Evolutionary conservation across 2,888 invertebrate genomes (phyloP), one percentile per base, ranked within the genome.

Genomic region (Caenorhabditis macrosperma): DNA sequence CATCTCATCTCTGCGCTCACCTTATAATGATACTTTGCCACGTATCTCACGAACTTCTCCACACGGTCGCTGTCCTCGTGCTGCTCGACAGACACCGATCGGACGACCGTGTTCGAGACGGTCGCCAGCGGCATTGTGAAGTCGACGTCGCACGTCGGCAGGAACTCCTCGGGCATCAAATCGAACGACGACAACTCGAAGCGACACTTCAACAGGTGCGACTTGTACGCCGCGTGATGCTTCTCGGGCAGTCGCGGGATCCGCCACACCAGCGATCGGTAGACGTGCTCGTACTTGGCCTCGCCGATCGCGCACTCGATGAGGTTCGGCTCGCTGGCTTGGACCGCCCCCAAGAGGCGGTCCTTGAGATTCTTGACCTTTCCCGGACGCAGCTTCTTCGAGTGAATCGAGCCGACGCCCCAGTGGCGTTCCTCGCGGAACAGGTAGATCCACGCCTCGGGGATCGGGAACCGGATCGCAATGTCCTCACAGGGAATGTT

Each of bases 121-220:
- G 96, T 96, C 41, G 96, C 96, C 84, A 96, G 95, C 38, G 99
- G 98, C 98, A 99, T 99, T 57, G 96, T 97, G 92, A 97, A 99
- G 92, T 98, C 97, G 35, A 98, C 96, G 6, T 89, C 94, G 87
- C 95, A 95, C 91, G 94, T 94, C 86, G 94, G 94, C 80, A 96
- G 94, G 91, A 97, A 93, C 91, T 95, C 94, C 83, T 95, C 96
- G 28, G 99, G 99, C 91, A 98, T 94, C 92, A 97, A 95, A 92
- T 99, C 99, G 92, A 95, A 99, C 57, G 96, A 96, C 24, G 97
- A 97, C 84, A 99, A 93, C 81, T 96, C 95, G 93, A 99, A 94
- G 81, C 95, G 89, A 64, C 72, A 89, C 85, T 85, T 95, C 92
- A 99, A 94, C 91, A 96, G 94, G 93, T 99, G 98, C 22, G 95